Conservation (phyloP, 1,140 invertebrate species). For the Scylla paramamosain region DNA sequence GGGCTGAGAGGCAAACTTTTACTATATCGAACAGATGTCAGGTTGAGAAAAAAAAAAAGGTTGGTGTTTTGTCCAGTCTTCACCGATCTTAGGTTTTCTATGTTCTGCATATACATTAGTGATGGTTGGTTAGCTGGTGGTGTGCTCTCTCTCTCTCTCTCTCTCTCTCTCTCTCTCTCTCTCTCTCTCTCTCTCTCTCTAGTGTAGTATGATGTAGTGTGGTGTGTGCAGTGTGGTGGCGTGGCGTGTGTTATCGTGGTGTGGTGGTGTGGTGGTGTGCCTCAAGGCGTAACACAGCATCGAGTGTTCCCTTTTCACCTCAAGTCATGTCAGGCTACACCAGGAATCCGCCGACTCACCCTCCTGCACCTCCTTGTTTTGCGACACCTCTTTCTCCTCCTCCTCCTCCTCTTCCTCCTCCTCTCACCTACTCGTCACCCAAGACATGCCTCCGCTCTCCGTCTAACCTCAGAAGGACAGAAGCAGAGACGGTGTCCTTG, state of each 20-base stretch:
- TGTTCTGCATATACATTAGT: too few relatives aligned
- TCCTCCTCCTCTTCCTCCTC: neutral
- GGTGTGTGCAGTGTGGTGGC: neutral
- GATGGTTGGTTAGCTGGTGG: too few relatives aligned
- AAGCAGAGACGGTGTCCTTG: neutral
- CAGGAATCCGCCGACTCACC: slow-evolving; percentile 10
- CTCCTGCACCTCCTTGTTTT: slow-evolving; percentile 1
- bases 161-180: slow-evolving; percentile 7
- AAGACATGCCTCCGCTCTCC: neutral
- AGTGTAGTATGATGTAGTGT: neutral
- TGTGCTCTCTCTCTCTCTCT: neutral
- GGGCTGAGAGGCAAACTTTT: neutral
- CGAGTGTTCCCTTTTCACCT: neutral
- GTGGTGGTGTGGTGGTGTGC: neutral
- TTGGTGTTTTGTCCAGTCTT: neutral
- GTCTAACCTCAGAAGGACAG: neutral
- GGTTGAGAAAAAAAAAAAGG: neutral
- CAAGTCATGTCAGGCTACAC: slow-evolving; percentile 1
- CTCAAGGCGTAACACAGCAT: neutral
- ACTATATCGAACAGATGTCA: neutral
- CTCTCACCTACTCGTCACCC: neutral
- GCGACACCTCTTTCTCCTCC: neutral
- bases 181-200: slow-evolving; percentile 35
- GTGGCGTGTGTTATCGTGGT: neutral
- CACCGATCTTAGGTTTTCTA: too few relatives aligned